These are phyloP conservation scores for Odontothrips loti DNA, from an alignment of 2,888 invertebrate species.

Conservation along the genomic window DNA sequence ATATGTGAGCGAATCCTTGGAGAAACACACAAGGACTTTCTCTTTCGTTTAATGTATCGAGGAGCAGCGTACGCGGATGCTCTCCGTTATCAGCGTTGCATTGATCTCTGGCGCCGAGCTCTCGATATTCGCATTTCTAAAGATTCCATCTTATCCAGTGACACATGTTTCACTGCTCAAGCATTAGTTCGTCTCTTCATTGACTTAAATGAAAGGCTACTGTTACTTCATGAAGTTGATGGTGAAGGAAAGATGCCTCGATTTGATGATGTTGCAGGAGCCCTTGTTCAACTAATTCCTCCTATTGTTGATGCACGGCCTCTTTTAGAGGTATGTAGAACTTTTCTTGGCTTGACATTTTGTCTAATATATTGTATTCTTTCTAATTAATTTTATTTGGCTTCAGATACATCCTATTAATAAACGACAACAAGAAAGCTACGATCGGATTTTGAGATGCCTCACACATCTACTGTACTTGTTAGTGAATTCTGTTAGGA, in stretches of 20 bases:
- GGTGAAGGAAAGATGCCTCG: constrained; percentile 54
- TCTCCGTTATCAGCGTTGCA: constrained; percentile 68
- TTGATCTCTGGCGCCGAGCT: constrained; percentile 81
- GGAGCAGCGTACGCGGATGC: constrained; percentile 55
- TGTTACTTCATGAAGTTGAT: constrained; percentile 46
- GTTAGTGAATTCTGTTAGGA: constrained; percentile 58
- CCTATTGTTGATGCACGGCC: constrained; percentile 53
- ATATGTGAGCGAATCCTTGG: constrained; percentile 86
- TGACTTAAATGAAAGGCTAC: constrained; percentile 60
- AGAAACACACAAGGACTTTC: constrained; percentile 77
- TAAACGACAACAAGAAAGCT: constrained; percentile 73
- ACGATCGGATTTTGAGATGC: constrained; percentile 75
- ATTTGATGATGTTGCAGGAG: constrained; percentile 65
- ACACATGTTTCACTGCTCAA: constrained; percentile 82
- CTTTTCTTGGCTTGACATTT: not conserved
- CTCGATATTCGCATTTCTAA: constrained; percentile 73
- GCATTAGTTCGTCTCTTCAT: constrained; percentile 80
- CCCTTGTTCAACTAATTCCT: constrained; percentile 58
- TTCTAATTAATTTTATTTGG: not conserved
- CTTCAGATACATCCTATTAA: constrained; percentile 62
- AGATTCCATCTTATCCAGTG: constrained; percentile 66
- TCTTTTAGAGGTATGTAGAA: constrained; percentile 45
- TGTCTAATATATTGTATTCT: not conserved
- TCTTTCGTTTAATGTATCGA: constrained; percentile 70
- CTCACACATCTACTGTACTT: constrained; percentile 72